These are phyloP conservation scores for Aptenodytes forsteri DNA, from an alignment of 2,113 vertebrate species.

Conservation along the genomic window DNA sequence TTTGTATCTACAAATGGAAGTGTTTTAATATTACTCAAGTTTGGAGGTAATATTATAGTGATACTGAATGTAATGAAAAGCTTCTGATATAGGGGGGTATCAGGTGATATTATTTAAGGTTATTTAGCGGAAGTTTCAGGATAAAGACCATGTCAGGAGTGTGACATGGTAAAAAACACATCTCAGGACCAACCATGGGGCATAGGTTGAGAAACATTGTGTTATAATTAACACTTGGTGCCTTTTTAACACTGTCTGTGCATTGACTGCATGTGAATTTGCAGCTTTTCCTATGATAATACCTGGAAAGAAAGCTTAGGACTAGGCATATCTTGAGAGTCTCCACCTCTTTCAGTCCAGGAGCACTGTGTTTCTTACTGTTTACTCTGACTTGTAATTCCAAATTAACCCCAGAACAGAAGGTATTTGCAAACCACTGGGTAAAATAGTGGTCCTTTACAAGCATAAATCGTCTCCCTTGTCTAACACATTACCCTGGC, in stretches of 20 bases:
- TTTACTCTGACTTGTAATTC: neutral
- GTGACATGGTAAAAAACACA: neutral
- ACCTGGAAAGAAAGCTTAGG: neutral
- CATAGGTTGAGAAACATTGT: neutral
- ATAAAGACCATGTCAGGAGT: neutral
- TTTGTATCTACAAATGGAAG: neutral
- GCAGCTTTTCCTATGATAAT: neutral
- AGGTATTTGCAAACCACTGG: neutral
- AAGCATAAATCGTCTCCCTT: accelerated
- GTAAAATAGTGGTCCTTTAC: neutral
- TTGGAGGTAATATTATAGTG: accelerated
- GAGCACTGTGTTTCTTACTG: neutral
- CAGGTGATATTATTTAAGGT: neutral
- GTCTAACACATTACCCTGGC: neutral
- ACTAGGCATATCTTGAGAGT: neutral
- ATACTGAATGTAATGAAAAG: neutral
- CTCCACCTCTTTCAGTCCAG: neutral
- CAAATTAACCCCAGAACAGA: neutral
- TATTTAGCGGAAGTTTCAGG: neutral
- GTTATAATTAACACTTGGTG: neutral
- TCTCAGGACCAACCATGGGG: neutral
- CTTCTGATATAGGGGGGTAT: neutral
- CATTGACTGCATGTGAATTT: neutral
- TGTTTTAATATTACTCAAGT: neutral
- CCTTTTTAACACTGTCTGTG: neutral